Evolutionary conservation across 2,888 invertebrate genomes (phyloP), one percentile per base, ranked within the genome.

Genomic region (Campoplex nolae): DNA sequence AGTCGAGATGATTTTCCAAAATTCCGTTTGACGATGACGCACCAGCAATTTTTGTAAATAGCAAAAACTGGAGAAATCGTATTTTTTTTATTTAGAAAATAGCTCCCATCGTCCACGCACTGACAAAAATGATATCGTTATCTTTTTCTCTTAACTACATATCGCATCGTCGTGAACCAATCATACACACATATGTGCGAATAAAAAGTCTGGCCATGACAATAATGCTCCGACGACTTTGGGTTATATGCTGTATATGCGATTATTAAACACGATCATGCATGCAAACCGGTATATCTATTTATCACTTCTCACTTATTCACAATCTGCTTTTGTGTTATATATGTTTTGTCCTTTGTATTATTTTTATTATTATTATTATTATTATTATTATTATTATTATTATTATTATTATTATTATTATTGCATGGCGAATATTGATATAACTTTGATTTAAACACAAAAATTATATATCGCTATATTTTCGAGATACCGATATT

Each of bases 31-130:
- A 16, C 62, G 6, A 38, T 38, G 38, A 11, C 58, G 0, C 2
- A 16, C 45, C 13, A 45, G 2, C 28, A 16, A 71, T 71, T 6
- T 18, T 51, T 51, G 48, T 23, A 54, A 71, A 51, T 35, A 51
- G 23, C 23, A 23, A 23, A 48, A 13, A 71, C 71, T 51, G 28
- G 28, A 38, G 28, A 28, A 32, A 23, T 23, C 7, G 32, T 13
- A 45, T 48, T 7, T 32, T 65, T 65, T 32, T 62, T 48, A 45
- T 45, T 76, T 48, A 65, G 32, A 76, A 76, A 76, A 76, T 76
- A 62, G 76, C 76, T 42, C 16, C 48, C 45, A 28, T 45, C 32
- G 32, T 18, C 3, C 9, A 18, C 35, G 7, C 9, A 18, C 35
- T 28, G 35, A 23, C 48, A 76, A 28, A 62, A 35, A 65, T 35